A percentile compares a stretch with the other conserved stretches of the same genome.
Evolutionary conservation across 2,888 invertebrate species (phyloP).

Genomic region (Watsonalla binaria): DNA sequence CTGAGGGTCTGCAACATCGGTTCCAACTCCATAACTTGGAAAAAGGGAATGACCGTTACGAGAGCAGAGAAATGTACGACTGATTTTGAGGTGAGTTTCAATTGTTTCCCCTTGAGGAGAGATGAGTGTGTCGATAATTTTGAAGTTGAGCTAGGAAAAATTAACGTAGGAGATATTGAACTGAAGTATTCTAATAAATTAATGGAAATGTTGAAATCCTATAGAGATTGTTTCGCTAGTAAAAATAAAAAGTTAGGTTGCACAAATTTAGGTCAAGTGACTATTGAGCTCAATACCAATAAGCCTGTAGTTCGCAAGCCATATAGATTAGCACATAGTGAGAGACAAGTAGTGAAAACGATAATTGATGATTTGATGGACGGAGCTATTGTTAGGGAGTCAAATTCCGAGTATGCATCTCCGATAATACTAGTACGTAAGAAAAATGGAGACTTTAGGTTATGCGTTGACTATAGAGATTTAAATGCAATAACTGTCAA

Average conservation of each 20-base stretch:
- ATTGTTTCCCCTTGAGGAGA: neutral
- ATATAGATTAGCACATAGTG: slow-evolving; percentile 12
- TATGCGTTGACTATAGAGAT: slow-evolving; percentile 24
- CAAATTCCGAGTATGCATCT: slow-evolving; percentile 18
- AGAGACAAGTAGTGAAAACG: slow-evolving; percentile 8
- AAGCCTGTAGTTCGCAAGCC: slow-evolving; percentile 15
- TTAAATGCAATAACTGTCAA: slow-evolving; percentile 19
- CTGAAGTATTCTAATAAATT: too few relatives aligned
- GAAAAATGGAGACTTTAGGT: slow-evolving; percentile 20
- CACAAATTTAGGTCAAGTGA: slow-evolving; percentile 17
- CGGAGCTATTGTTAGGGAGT: slow-evolving; percentile 22
- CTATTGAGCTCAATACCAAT: slow-evolving; percentile 14
- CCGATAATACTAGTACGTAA: slow-evolving; percentile 22
- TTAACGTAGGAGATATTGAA: too few relatives aligned
- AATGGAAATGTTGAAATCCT: too few relatives aligned
- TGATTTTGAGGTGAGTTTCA: neutral
- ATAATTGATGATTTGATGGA: slow-evolving; percentile 18
- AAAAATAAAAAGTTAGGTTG: slow-evolving; percentile 17
- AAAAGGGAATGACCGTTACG: neutral
- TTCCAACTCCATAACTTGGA: neutral
- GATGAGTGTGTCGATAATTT: too few relatives aligned
- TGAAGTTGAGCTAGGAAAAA: too few relatives aligned
- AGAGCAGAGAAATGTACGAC: slow-evolving; percentile 4
- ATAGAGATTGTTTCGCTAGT: slow-evolving; percentile 10
- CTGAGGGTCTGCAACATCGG: neutral